phyloP scores from a whole-genome alignment of 2,888 invertebrate genomes.

The Gnatocerus cornutus region DNA sequence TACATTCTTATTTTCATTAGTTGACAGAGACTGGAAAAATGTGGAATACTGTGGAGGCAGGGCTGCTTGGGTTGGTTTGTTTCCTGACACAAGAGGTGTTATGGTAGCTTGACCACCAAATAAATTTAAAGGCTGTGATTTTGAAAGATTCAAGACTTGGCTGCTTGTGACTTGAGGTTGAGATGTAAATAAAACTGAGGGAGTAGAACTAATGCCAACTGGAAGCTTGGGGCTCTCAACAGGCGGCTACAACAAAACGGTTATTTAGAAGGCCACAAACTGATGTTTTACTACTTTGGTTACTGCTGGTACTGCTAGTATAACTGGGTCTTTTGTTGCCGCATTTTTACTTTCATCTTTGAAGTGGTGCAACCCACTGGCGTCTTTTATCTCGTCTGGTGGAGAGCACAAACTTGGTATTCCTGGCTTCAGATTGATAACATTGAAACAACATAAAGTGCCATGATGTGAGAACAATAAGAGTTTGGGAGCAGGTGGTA shows the following conservation, averaged over 20 bases:
- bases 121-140: constrained; percentile 39
- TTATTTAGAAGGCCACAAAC: neutral
- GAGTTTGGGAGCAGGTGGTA: constrained; percentile 86
- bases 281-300: neutral
- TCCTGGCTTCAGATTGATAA: constrained; percentile 80
- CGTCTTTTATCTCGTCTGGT: constrained; percentile 58
- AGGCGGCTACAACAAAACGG: neutral
- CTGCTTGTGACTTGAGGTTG: constrained; percentile 4
- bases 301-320: neutral
- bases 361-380: constrained; percentile 51
- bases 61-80: constrained; percentile 7
- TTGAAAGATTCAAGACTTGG: constrained; percentile 23
- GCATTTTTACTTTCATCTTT: neutral
- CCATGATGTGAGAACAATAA: constrained; percentile 86
- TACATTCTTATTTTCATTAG: neutral
- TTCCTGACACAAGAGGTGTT: constrained; percentile 14
- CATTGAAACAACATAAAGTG: constrained; percentile 83
- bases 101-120: constrained; percentile 57
- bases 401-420: constrained; percentile 77
- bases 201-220: constrained; percentile 19
- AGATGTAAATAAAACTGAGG: neutral
- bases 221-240: neutral
- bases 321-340: neutral
- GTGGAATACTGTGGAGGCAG: constrained; percentile 10
- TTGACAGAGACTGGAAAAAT: constrained; percentile 8